Evolutionary conservation across 1,140 invertebrate species (phyloP).

Genomic region (Popillia japonica): DNA sequence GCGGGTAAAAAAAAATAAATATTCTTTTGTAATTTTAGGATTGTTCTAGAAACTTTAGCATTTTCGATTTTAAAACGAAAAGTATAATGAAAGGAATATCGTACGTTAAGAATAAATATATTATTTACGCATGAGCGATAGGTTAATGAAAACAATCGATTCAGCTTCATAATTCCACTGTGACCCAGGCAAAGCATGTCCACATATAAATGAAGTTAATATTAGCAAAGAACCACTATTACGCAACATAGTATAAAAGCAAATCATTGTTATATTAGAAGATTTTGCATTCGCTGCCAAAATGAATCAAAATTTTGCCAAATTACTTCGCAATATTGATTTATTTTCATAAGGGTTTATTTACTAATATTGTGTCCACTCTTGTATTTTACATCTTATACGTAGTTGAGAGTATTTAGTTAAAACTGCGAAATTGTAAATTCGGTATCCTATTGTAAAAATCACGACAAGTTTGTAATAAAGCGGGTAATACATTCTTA

Average conservation of each 20-base stretch:
- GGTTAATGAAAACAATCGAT: slow-evolving; percentile 40
- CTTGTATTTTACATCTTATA: background rate
- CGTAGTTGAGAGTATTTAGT: background rate
- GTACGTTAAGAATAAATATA: background rate
- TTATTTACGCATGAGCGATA: slow-evolving; percentile 41
- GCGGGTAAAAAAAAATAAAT: slow-evolving; percentile 11
- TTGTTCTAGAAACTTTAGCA: background rate
- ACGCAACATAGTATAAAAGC: slow-evolving; percentile 17
- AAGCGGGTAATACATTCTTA: slow-evolving; percentile 23
- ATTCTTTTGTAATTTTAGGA: background rate
- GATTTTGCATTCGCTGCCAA: slow-evolving; percentile 21
- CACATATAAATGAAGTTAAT: slow-evolving; percentile 33
- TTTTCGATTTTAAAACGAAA: too few species aligned
- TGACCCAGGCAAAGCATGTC: slow-evolving; percentile 36
- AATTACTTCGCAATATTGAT: slow-evolving; percentile 38
- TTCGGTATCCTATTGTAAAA: background rate
- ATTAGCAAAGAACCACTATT: slow-evolving; percentile 36
- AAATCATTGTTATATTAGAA: slow-evolving; percentile 34
- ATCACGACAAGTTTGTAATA: slow-evolving; percentile 22
- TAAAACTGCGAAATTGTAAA: background rate
- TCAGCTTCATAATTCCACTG: slow-evolving; percentile 15
- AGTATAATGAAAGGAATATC: background rate
- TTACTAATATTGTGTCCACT: background rate
- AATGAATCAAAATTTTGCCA: slow-evolving; percentile 30
- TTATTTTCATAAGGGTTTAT: background rate